These are phyloP conservation scores for Ochlodes sylvanus DNA, from an alignment of 2,888 invertebrate genomes.

Conservation along the genomic window DNA sequence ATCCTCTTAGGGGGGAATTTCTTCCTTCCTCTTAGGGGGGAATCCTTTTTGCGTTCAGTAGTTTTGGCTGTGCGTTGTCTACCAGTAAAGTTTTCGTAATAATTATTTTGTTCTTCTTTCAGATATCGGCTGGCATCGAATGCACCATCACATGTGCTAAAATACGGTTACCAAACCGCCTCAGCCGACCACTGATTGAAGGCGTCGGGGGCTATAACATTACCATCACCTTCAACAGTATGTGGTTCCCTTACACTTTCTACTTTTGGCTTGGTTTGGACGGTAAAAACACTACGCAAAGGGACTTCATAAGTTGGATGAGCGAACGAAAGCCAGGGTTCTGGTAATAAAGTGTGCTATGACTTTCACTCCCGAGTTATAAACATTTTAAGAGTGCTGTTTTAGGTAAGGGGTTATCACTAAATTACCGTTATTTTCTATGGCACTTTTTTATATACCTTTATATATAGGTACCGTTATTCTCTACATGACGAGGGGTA, in stretches of 20 bases:
- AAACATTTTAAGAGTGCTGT: too few species aligned
- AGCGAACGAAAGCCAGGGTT: constrained; percentile 55
- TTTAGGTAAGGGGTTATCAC: too few species aligned
- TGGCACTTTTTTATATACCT: too few species aligned
- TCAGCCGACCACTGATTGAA: constrained; percentile 52
- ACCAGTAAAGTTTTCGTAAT: constrained; percentile 13
- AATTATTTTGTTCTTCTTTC: constrained; percentile 29
- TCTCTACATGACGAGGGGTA: too few species aligned
- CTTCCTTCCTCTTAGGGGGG: too few species aligned
- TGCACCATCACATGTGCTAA: constrained; percentile 68
- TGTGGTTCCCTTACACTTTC: constrained; percentile 66
- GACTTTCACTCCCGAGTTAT: too few species aligned
- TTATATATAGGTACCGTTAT: too few species aligned
- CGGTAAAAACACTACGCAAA: constrained; percentile 58
- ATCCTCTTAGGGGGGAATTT: too few species aligned
- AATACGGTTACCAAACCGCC: constrained; percentile 62
- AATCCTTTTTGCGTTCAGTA: too few species aligned
- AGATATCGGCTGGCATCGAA: constrained; percentile 72
- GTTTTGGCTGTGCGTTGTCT: too few species aligned
- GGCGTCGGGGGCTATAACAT: constrained; percentile 73
- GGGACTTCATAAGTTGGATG: constrained; percentile 54
- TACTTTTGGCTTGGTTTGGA: constrained; percentile 62
- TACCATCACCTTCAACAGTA: constrained; percentile 56
- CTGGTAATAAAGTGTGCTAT: constrained; percentile 48
- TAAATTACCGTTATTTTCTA: too few species aligned